phyloP scores from a whole-genome alignment of 2,797 vertebrate genomes.

The Natrix natrix region DNA sequence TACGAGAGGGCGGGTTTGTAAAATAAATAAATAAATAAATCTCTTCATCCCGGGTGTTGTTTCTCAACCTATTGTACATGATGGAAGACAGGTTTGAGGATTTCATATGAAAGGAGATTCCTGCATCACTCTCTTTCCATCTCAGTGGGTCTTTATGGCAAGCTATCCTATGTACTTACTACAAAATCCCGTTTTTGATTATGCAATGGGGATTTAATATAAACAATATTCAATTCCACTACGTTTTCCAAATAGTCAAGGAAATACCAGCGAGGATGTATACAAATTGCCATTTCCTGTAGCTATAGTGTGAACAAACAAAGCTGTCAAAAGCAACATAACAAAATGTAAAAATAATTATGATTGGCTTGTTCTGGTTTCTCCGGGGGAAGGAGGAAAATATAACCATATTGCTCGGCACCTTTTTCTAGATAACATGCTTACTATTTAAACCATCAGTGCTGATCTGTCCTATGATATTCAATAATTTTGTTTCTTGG shows the following conservation, averaged over 20 bases:
- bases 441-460: background rate
- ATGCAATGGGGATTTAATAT: background rate
- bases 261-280: background rate
- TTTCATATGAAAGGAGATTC: background rate
- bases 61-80: background rate
- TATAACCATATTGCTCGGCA: background rate
- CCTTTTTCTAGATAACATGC: slow-evolving; percentile 9
- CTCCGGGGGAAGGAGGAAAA: background rate
- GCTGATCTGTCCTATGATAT: slow-evolving; percentile 11
- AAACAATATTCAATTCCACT: background rate
- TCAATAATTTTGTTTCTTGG: background rate
- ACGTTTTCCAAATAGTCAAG: background rate
- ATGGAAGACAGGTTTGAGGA: background rate
- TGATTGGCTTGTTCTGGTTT: background rate
- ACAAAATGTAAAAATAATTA: slow-evolving; percentile 13
- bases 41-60: background rate
- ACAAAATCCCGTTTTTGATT: background rate
- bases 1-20: background rate
- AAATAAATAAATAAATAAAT: background rate
- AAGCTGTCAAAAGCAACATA: slow-evolving; percentile 10
- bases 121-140: background rate
- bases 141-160: background rate
- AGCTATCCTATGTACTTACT: background rate
- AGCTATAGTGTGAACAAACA: slow-evolving; percentile 9
- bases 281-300: background rate